A percentile compares a stretch with the other conserved stretches of the same genome.
phyloP scores from a whole-genome alignment of 2,888 invertebrate genomes.

The Campoletis raptor region DNA sequence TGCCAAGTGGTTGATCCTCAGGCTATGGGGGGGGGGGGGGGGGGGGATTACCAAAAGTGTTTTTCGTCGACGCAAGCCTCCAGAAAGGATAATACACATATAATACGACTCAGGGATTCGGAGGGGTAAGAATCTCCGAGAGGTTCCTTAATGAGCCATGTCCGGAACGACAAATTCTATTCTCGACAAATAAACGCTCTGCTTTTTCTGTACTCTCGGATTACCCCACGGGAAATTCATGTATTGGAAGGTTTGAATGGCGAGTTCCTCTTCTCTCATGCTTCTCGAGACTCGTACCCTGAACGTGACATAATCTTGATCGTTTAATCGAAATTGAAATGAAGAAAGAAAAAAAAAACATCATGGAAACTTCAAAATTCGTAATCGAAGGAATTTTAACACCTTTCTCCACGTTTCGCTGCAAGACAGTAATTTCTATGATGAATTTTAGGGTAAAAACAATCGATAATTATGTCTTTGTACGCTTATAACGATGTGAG shows the following conservation, averaged over 20 bases:
- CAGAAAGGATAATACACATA: conserved; percentile 48
- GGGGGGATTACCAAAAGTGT: conserved; percentile 50
- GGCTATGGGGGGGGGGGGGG: conserved; percentile 42
- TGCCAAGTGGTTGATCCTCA: conserved; percentile 29
- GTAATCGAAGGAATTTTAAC: too few species aligned
- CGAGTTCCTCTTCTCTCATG: conserved; percentile 16
- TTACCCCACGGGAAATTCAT: conserved; percentile 45
- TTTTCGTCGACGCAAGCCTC: conserved; percentile 18
- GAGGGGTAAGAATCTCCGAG: conserved; percentile 29
- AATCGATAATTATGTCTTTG: background rate
- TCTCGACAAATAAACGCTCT: conserved; percentile 42
- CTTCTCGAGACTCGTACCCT: background rate
- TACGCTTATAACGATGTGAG: background rate
- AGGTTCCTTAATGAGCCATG: conserved; percentile 45
- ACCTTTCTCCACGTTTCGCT: background rate
- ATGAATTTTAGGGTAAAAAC: background rate
- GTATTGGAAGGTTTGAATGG: conserved; percentile 32
- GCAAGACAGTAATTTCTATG: too few species aligned
- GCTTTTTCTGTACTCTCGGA: conserved; percentile 25
- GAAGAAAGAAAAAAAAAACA: too few species aligned
- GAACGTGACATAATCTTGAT: background rate
- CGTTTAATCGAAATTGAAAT: background rate
- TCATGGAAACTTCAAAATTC: background rate
- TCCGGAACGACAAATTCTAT: conserved; percentile 48
- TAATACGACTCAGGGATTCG: conserved; percentile 39